phyloP scores from a whole-genome alignment of 1,140 invertebrate genomes.

The Hyphantria cunea region DNA sequence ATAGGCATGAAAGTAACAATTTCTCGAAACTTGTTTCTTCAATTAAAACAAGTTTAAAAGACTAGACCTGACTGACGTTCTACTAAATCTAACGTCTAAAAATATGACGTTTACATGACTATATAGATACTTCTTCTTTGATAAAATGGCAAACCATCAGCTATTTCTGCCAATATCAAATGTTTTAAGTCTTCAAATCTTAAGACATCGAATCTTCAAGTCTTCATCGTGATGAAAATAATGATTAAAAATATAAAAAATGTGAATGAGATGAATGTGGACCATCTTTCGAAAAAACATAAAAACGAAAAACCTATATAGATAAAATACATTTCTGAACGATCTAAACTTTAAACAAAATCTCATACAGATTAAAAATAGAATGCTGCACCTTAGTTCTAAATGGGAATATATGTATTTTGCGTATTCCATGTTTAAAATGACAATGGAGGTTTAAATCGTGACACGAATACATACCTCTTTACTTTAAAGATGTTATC shows the following conservation, averaged over 20 bases:
- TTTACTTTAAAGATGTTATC: slow-evolving; percentile 18
- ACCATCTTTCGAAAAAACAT: no score
- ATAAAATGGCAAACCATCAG: no score
- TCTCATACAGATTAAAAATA: neutral
- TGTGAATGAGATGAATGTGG: no score
- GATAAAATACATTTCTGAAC: neutral
- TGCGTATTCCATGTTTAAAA: neutral
- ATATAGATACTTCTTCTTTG: no score
- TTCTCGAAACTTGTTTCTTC: slow-evolving; percentile 18
- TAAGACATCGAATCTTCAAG: no score
- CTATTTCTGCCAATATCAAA: no score
- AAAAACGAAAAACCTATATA: no score
- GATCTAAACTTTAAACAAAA: neutral
- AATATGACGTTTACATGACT: slow-evolving; percentile 7
- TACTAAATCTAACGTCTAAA: slow-evolving; percentile 12
- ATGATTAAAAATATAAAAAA: no score
- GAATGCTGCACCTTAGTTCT: neutral
- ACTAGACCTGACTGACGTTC: slow-evolving; percentile 11
- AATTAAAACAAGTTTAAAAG: slow-evolving; percentile 26
- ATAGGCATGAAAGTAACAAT: slow-evolving; percentile 12
- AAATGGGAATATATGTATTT: neutral
- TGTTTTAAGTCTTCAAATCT: no score
- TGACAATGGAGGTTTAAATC: slow-evolving; percentile 8
- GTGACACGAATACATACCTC: slow-evolving; percentile 7
- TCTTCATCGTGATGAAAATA: no score